Evolutionary conservation across 2,113 vertebrate species (phyloP).

Genomic region (Centropristis striata): DNA sequence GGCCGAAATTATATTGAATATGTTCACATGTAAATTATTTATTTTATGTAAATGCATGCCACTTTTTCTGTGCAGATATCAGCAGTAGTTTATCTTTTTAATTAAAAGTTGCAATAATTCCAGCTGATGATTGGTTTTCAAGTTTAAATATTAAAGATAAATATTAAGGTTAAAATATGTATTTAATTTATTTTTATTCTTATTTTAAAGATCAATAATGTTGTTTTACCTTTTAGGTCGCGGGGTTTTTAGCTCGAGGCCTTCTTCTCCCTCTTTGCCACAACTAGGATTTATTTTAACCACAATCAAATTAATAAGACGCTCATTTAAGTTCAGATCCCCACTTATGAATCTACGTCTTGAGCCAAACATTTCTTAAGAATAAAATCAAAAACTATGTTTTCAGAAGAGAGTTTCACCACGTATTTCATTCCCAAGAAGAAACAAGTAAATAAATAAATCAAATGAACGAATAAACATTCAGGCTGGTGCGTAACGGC

Average conservation of each 20-base stretch:
- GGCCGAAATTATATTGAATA: background rate
- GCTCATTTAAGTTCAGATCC: background rate
- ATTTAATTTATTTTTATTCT: background rate
- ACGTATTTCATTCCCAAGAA: background rate
- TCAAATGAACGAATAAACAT: background rate
- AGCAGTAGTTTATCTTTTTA: background rate
- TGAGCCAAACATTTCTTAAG: background rate
- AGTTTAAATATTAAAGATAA: too few relatives aligned
- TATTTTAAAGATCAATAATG: background rate
- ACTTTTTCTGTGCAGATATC: background rate
- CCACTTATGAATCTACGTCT: background rate
- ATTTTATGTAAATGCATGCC: background rate
- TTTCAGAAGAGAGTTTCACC: background rate
- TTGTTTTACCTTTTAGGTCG: background rate
- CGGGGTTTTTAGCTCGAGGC: conserved; percentile 4
- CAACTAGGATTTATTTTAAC: background rate
- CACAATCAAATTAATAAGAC: background rate
- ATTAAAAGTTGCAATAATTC: background rate
- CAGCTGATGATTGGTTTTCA: background rate
- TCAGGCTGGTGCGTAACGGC: background rate
- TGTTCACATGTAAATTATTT: background rate
- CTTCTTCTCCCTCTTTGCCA: background rate
- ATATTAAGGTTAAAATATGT: too few relatives aligned
- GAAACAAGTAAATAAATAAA: background rate
- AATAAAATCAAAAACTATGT: background rate